phyloP scores from a whole-genome alignment of 1,140 invertebrate genomes.

The Ctenoplectra terminalis region DNA sequence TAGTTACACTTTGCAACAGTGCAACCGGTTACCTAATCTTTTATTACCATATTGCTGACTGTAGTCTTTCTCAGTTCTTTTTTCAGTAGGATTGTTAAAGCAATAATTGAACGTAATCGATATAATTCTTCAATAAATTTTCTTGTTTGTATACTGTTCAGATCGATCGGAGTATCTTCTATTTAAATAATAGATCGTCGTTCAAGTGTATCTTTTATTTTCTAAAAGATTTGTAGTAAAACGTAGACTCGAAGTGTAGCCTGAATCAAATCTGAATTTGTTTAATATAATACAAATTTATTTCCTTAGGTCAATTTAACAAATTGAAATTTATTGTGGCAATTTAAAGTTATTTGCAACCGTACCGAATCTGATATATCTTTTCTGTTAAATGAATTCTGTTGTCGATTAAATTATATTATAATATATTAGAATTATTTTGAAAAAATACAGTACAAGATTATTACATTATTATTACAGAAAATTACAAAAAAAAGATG shows the following conservation, averaged over 20 bases:
- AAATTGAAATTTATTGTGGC: too few relatives aligned
- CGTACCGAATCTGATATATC: too few relatives aligned
- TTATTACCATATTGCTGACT: not conserved
- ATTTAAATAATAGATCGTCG: not conserved
- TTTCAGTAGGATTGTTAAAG: not conserved
- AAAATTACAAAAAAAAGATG: too few relatives aligned
- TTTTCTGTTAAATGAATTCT: too few relatives aligned
- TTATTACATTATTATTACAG: too few relatives aligned
- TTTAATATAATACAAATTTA: too few relatives aligned
- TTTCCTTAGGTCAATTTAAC: too few relatives aligned
- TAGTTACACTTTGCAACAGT: not conserved
- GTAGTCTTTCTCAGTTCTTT: not conserved
- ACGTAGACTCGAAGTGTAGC: not conserved
- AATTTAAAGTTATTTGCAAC: too few relatives aligned
- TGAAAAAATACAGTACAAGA: too few relatives aligned
- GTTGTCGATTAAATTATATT: too few relatives aligned
- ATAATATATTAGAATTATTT: too few relatives aligned
- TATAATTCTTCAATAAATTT: not conserved
- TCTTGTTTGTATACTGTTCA: not conserved
- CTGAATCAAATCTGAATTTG: too few relatives aligned
- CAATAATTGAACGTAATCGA: conserved; percentile 16
- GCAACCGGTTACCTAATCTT: not conserved
- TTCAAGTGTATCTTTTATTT: not conserved
- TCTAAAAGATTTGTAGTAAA: not conserved
- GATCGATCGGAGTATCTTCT: not conserved